phyloP scores from a whole-genome alignment of 2,888 invertebrate species.

The Andricus quercusramuli region DNA sequence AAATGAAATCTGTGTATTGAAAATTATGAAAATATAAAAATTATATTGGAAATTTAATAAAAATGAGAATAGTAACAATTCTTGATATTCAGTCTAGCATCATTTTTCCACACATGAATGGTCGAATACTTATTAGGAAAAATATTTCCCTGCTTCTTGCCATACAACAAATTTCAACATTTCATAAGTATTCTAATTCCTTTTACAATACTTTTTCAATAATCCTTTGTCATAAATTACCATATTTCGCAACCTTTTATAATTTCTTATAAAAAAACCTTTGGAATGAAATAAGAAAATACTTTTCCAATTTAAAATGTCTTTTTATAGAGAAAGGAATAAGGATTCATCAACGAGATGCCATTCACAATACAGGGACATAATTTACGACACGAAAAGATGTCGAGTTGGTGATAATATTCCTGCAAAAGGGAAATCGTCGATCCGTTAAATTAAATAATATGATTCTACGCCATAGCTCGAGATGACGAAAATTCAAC shows the following conservation, averaged over 20 bases:
- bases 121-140: too few species aligned
- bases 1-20: too few species aligned
- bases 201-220: too few species aligned
- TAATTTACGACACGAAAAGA: constrained; percentile 49
- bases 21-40: too few species aligned
- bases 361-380: not conserved
- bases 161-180: too few species aligned
- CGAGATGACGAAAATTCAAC: not conserved
- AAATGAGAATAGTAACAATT: too few species aligned
- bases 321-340: not conserved
- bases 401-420: constrained; percentile 44
- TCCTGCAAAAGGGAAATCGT: constrained; percentile 51
- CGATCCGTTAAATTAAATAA: constrained; percentile 54
- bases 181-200: too few species aligned
- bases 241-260: too few species aligned
- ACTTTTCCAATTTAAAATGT: not conserved
- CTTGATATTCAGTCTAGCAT: too few species aligned
- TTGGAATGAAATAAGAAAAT: not conserved
- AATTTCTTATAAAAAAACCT: not conserved
- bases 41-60: too few species aligned
- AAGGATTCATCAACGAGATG: not conserved
- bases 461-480: constrained; percentile 49
- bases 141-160: too few species aligned
- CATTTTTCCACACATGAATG: too few species aligned
- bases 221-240: not conserved